Conservation (phyloP, 2,888 invertebrate genomes). For the Cordilura impudica region DNA sequence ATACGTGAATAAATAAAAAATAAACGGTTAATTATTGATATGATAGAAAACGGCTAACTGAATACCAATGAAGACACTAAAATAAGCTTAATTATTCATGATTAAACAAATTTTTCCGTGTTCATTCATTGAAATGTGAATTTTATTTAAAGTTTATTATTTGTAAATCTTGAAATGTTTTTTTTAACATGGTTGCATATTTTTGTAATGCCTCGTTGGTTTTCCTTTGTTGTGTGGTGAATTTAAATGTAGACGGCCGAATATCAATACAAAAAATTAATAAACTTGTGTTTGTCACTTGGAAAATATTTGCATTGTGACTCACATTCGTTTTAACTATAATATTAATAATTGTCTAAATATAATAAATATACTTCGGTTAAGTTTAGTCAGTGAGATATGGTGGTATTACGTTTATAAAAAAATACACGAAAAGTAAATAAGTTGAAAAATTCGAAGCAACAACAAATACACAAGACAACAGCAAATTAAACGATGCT, state of each 20-base stretch:
- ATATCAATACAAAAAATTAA: background rate
- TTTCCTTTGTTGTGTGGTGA: slow-evolving; percentile 11
- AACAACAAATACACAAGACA: too few species aligned
- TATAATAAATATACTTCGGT: slow-evolving; percentile 15
- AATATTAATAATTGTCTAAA: slow-evolving; percentile 38
- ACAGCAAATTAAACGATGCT: too few species aligned
- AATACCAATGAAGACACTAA: too few species aligned
- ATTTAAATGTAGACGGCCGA: background rate
- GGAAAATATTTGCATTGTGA: slow-evolving; percentile 57
- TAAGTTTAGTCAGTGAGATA: background rate
- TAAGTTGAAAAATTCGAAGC: background rate
- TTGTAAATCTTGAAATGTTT: background rate
- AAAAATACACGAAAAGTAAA: background rate
- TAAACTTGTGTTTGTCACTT: slow-evolving; percentile 34
- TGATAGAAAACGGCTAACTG: too few species aligned
- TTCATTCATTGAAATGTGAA: background rate
- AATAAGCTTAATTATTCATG: too few species aligned
- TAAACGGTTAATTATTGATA: too few species aligned
- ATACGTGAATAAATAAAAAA: too few species aligned
- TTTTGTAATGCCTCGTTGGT: background rate
- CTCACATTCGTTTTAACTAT: slow-evolving; percentile 39
- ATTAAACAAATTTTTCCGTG: background rate
- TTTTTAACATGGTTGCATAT: background rate
- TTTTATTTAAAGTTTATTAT: background rate
- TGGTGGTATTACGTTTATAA: background rate